Evolutionary conservation across 1,140 invertebrate genomes (phyloP).

Genomic region (Philaenus spumarius): DNA sequence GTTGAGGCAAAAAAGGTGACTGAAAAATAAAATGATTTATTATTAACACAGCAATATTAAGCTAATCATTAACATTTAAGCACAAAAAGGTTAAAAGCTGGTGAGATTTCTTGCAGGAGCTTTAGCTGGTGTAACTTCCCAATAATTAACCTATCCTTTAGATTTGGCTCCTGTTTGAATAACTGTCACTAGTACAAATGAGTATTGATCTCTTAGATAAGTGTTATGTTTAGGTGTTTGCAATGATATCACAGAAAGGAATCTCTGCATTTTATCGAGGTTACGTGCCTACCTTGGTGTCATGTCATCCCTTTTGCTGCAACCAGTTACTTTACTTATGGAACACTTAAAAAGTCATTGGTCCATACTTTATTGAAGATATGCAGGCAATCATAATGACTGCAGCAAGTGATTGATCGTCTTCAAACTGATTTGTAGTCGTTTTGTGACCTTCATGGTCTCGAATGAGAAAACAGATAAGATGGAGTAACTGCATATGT

Average conservation of each 20-base stretch:
- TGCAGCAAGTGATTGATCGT: no score
- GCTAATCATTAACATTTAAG: no score
- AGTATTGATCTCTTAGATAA: constrained; percentile 51
- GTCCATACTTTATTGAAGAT: no score
- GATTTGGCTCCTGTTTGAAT: constrained; percentile 96
- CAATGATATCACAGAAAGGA: constrained; percentile 70
- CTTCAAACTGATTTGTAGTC: no score
- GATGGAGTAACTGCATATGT: no score
- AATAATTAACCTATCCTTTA: constrained; percentile 89
- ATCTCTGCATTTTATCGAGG: constrained; percentile 74
- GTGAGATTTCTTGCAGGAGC: constrained; percentile 80
- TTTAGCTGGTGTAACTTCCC: constrained; percentile 89
- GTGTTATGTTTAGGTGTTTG: constrained; percentile 61
- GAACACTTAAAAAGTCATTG: constrained; percentile 89
- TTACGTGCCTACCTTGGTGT: constrained; percentile 86
- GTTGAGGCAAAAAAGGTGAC: no score
- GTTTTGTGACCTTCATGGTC: no score
- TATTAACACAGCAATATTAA: no score
- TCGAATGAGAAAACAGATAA: no score
- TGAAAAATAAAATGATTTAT: no score
- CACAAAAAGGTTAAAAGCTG: no score
- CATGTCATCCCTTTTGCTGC: constrained; percentile 97
- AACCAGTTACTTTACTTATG: constrained; percentile 95
- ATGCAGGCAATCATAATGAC: no score
- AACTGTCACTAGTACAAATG: constrained; percentile 82